Evolutionary conservation across 2,113 vertebrate species (phyloP), one percentile per base, ranked within the genome.

Genomic region (Colistium nudipinnis): DNA sequence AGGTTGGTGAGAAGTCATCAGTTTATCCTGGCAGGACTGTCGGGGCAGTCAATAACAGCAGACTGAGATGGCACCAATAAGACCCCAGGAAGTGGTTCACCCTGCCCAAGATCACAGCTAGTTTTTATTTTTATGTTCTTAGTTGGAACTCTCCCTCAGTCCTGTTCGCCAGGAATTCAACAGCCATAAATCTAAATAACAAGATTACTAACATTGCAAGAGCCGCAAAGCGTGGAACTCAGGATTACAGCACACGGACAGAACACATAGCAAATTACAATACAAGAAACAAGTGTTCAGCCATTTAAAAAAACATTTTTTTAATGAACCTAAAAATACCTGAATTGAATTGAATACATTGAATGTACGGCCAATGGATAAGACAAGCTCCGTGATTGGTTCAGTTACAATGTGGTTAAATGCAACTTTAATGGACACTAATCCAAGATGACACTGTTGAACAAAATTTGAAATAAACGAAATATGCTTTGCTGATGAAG

Each of bases 21-120:
- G 76, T 88, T 89, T 89, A 86, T 82, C 70, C 90, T 90, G 88
- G 87, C 88, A 65, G 74, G 24, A 17, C 54, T 1, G 55, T 39
- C 51, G 47, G 12, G 19, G 14, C 41, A 14, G 51, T 76, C 45
- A 45, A 45, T 68, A 69, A 60, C 39, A 8, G 51, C 39, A 27
- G 49, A 39, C 68, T 71, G 68, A 68, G 51, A 41, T 60, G 78
- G 81, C 84, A 72, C 64, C 69, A 14, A 16, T 9, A 36, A 44
- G 47, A 66, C 59, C 62, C 16, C 35, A 19, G 31, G 38, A 62
- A 33, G 25, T 6, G n/a, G n/a, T 45, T 41, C 33, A 55, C 24
- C 12, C 38, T 0, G 53, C 16, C 52, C 45, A 33, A 53, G 60
- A 57, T 66, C 44, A 39, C 27, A 39, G 39, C 10, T 0, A 35